Percentiles rank a stretch among this genome's conserved stretches.
These are phyloP conservation scores for Cydia fagiglandana DNA, from an alignment of 1,140 invertebrate species.

Conservation along the genomic window DNA sequence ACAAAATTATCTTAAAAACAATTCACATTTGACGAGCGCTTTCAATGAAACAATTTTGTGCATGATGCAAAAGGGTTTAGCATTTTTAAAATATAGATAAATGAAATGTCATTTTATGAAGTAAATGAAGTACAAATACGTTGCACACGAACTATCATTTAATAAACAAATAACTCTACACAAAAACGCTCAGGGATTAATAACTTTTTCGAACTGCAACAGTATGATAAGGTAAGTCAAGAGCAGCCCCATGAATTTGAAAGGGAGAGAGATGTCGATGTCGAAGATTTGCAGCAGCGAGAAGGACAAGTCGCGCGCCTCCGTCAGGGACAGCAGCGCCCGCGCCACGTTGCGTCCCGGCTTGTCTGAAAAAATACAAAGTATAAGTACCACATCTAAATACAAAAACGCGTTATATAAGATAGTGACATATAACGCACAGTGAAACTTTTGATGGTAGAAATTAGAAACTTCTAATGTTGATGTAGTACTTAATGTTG, in stretches of 20 bases:
- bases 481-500: no score
- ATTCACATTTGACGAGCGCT: no score
- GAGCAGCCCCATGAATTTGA: constrained; percentile 58
- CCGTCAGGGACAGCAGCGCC: constrained; percentile 56
- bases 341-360: constrained; percentile 50
- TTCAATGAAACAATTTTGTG: no score
- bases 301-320: constrained; percentile 59
- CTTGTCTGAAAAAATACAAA: constrained; percentile 54
- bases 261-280: constrained; percentile 62
- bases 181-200: constrained; percentile 39
- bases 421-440: no score
- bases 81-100: no score
- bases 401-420: no score
- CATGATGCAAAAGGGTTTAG: no score
- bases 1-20: no score
- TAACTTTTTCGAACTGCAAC: constrained; percentile 67
- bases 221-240: constrained; percentile 66
- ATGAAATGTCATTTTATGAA: neutral
- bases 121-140: neutral
- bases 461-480: no score
- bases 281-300: constrained; percentile 62
- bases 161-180: neutral
- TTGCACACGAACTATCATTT: neutral
- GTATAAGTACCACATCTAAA: neutral
- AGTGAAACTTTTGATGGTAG: no score